A percentile compares a stretch with the other conserved stretches of the same genome.
Evolutionary conservation across 2,888 invertebrate species (phyloP).

Genomic region (Euproctis similis): DNA sequence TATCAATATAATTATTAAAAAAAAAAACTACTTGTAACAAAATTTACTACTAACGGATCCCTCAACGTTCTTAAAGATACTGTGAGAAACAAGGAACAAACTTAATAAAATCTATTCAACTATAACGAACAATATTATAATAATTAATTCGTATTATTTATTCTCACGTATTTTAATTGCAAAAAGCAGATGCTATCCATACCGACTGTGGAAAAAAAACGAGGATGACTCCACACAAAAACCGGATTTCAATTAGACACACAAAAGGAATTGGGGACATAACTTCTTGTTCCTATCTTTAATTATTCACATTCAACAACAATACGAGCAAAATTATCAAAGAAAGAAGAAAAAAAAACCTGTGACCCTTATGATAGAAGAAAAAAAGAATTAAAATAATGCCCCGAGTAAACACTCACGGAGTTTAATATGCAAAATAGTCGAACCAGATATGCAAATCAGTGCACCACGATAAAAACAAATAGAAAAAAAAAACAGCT

Average conservation of each 20-base stretch:
- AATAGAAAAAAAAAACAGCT: constrained; percentile 71
- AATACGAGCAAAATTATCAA: constrained; percentile 44
- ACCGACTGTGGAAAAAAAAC: constrained; percentile 47
- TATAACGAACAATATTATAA: constrained; percentile 24
- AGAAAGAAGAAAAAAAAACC: constrained; percentile 63
- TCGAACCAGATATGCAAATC: constrained; percentile 72
- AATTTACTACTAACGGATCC: constrained; percentile 14
- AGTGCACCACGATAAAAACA: constrained; percentile 67
- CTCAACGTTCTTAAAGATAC: constrained; percentile 13
- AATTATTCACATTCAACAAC: constrained; percentile 67
- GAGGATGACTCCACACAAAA: constrained; percentile 65
- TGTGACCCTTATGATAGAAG: constrained; percentile 48
- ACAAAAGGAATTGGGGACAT: constrained; percentile 67
- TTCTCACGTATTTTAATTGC: constrained; percentile 74
- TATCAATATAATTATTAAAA: too few relatives aligned
- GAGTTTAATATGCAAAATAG: constrained; percentile 65
- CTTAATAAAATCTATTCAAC: constrained; percentile 19
- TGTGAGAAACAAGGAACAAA: constrained; percentile 12
- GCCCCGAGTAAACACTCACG: constrained; percentile 62
- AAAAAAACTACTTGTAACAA: too few relatives aligned
- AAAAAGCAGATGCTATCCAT: constrained; percentile 61
- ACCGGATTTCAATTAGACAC: constrained; percentile 69
- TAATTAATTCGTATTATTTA: constrained; percentile 57
- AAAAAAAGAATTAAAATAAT: constrained; percentile 67
- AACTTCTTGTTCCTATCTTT: constrained; percentile 55